phyloP scores from a whole-genome alignment of 1,140 invertebrate genomes.

The Dysdera silvatica region DNA sequence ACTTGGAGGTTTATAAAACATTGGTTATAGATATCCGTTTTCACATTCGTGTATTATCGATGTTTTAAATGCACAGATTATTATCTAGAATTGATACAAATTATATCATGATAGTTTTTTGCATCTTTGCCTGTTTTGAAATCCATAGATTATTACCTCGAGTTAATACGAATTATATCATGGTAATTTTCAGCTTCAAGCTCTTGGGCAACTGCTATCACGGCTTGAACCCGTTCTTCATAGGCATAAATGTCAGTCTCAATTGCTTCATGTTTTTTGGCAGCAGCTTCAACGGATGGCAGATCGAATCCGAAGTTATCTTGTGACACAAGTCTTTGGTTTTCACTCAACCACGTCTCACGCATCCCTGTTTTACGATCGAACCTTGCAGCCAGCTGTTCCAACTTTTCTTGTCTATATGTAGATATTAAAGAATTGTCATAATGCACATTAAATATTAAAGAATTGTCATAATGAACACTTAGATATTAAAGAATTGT shows the following conservation, averaged over 20 bases:
- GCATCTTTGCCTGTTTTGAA: no score
- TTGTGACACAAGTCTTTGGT: slow-evolving; percentile 87
- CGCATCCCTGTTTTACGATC: slow-evolving; percentile 98
- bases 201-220: slow-evolving; percentile 93
- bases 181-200: slow-evolving; percentile 96
- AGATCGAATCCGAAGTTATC: slow-evolving; percentile 98
- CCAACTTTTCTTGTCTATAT: slow-evolving; percentile 81
- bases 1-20: no score
- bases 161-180: slow-evolving; percentile 90
- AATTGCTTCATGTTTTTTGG: slow-evolving; percentile 99
- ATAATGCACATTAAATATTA: neutral
- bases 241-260: slow-evolving; percentile 99
- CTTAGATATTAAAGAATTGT: neutral
- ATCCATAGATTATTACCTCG: no score
- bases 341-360: slow-evolving; percentile 97
- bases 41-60: no score
- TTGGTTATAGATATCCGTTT: no score
- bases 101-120: no score
- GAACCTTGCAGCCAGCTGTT: slow-evolving; percentile 95
- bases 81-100: no score
- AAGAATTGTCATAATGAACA: neutral
- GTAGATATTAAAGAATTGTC: neutral
- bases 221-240: slow-evolving; percentile 96
- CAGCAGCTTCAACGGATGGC: slow-evolving; percentile 93
- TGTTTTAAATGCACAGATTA: no score